Conservation (phyloP, 2,113 vertebrate species). For the Cyprinodon brontotheroides region DNA sequence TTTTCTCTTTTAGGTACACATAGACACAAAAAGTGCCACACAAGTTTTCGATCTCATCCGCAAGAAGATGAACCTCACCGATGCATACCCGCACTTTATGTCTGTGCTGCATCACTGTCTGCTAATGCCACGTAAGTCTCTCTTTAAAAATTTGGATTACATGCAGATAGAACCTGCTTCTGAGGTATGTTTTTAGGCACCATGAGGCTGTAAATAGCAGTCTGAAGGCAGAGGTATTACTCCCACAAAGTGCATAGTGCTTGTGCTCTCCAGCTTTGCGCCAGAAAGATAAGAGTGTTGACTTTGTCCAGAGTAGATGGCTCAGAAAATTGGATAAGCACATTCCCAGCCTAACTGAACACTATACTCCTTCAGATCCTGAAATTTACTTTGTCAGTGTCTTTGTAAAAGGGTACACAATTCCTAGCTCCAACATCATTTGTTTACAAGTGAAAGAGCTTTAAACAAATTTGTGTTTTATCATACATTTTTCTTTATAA, state of each 20-base stretch:
- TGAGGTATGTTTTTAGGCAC: not conserved
- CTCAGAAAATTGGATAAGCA: slow-evolving; percentile 35
- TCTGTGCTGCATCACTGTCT: slow-evolving; percentile 98
- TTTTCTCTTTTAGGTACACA: slow-evolving; percentile 84
- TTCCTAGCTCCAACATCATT: slow-evolving; percentile 1
- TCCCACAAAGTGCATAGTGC: slow-evolving; percentile 15
- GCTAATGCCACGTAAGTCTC: slow-evolving; percentile 96
- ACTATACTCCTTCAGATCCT: not conserved
- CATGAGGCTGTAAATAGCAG: slow-evolving; percentile 11
- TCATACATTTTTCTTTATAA: not conserved
- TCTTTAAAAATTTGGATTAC: not conserved
- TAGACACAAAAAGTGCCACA: slow-evolving; percentile 97
- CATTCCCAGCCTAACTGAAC: slow-evolving; percentile 41
- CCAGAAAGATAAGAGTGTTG: slow-evolving; percentile 57
- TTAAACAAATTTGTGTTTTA: not conserved
- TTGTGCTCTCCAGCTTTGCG: slow-evolving; percentile 11
- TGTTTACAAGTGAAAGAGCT: slow-evolving; percentile 17
- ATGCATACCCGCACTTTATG: slow-evolving; percentile 98
- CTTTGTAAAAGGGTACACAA: not conserved
- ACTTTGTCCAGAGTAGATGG: slow-evolving; percentile 47
- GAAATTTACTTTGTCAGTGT: slow-evolving; percentile 12
- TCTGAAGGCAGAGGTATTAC: not conserved
- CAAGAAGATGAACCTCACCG: slow-evolving; percentile 95
- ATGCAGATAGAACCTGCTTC: not conserved
- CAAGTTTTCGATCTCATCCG: slow-evolving; percentile 97